These are phyloP conservation scores for Melanogrammus aeglefinus DNA, from an alignment of 2,797 vertebrate genomes.

Conservation along the genomic window DNA sequence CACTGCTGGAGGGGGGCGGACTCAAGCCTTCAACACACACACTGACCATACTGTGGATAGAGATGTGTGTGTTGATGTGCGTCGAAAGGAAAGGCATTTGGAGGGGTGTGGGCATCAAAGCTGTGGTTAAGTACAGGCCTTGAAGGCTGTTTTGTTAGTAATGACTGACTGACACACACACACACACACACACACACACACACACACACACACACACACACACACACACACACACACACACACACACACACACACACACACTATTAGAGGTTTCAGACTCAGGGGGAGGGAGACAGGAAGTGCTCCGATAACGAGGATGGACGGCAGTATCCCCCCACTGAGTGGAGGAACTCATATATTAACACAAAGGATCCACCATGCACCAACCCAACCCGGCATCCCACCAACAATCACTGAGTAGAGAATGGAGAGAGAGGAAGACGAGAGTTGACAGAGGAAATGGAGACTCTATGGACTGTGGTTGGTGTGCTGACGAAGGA, in stretches of 20 bases:
- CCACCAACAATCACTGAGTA: neutral
- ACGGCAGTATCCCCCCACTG: neutral
- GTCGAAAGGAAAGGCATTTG: conserved; percentile 33
- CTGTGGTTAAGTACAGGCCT: conserved; percentile 61
- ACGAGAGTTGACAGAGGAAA: neutral
- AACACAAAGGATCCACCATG: too few species aligned
- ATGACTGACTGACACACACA: conserved; percentile 56
- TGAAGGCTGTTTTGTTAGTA: conserved; percentile 49
- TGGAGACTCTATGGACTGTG: too few species aligned
- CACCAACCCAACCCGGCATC: too few species aligned
- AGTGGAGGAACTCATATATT: neutral
- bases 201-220: too few species aligned
- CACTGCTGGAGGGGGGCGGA: neutral
- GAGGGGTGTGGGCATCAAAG: conserved; percentile 51
- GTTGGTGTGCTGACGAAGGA: too few species aligned
- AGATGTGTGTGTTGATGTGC: conserved; percentile 4
- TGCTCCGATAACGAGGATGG: neutral
- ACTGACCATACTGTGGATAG: conserved; percentile 11
- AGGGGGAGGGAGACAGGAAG: neutral
- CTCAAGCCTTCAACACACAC: conserved; percentile 19
- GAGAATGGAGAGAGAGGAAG: neutral
- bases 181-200: conserved; percentile 7
- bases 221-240: too few species aligned
- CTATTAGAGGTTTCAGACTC: conserved; percentile 35
- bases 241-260: too few species aligned